Base-by-base conservation (phyloP, 2,888 invertebrate species). In the Coenonympha glycerion region DNA sequence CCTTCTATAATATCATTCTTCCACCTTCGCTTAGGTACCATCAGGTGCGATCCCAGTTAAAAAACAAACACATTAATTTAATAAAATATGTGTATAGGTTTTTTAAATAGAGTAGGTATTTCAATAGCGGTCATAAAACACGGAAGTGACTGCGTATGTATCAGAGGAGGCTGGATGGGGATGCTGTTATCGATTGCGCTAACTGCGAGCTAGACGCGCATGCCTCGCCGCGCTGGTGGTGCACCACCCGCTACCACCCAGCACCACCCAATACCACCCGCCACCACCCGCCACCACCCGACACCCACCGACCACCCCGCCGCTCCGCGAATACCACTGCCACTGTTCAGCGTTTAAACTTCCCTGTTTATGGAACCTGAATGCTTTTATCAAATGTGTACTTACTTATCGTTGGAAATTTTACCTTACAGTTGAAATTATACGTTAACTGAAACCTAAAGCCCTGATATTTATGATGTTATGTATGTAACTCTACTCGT, bases 101-200 rank as follows among this genome's bases (percentile, higher is more conserved):
- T 37, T 9, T 8, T 22, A 8, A 13, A 3, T 22, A 2, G 13
- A n/a, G n/a, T n/a, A n/a, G n/a, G n/a, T n/a, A 24, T 39, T 39
- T 39, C 39, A 39, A 39, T 13, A 22, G 36, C 36, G 9, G 15
- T 39, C 21, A 22, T 39, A 39, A 39, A 39, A 39, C 39, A 39
- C 22, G 39, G 39, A 73, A 70, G 70, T 82, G 80, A 74, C 79
- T 76, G 76, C 70, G 82, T 39, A 24, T 80, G 81, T 80, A 84
- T 81, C 82, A 78, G 68, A 75, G 45, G 74, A 71, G 63, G 74
- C 77, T 73, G 80, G 31, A 16, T 16, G 22, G 39, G 72, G 70
- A 64, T 69, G 66, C 62, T 69, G 81, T 72, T 84, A 85, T 86
- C 81, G 86, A 87, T 86, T 82, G 66, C 71, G 76, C 81, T 82